Evolutionary conservation across 2,113 vertebrate genomes (phyloP).

Genomic region (Dicrurus megarhynchus): DNA sequence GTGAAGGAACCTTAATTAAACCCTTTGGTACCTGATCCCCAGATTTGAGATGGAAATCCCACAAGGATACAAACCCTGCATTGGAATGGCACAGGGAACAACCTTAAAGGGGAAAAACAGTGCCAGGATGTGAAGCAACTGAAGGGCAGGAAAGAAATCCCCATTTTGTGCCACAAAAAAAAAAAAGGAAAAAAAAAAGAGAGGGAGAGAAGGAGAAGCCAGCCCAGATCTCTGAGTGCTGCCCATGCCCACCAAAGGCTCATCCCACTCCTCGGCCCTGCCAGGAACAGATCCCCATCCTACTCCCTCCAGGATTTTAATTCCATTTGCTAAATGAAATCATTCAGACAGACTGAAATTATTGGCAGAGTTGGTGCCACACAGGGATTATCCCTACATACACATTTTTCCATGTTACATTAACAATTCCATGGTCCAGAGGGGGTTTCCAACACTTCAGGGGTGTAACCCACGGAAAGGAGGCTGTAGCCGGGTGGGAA

Average conservation of each 20-base stretch:
- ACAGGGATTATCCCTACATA: neutral
- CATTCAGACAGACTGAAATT: neutral
- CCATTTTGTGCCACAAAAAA: neutral
- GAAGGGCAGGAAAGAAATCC: neutral
- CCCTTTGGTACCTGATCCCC: neutral
- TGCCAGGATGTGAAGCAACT: neutral
- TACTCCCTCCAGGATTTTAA: neutral
- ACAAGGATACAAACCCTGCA: neutral
- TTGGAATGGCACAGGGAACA: neutral
- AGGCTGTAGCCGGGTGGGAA: neutral
- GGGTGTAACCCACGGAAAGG: neutral
- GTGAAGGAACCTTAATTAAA: neutral
- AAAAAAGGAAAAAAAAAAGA: too few species aligned
- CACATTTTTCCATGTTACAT: accelerated
- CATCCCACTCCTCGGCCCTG: accelerated
- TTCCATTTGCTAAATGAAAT: neutral
- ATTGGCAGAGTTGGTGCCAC: accelerated
- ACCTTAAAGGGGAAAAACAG: neutral
- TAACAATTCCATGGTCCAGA: neutral
- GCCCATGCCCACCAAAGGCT: neutral
- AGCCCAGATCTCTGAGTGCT: accelerated
- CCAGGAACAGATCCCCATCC: neutral
- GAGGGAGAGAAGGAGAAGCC: neutral
- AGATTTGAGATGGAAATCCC: neutral
- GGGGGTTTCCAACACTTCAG: neutral